Evolutionary conservation across 2,797 vertebrate genomes (phyloP).

Genomic region (Lagothrix lagotricha): DNA sequence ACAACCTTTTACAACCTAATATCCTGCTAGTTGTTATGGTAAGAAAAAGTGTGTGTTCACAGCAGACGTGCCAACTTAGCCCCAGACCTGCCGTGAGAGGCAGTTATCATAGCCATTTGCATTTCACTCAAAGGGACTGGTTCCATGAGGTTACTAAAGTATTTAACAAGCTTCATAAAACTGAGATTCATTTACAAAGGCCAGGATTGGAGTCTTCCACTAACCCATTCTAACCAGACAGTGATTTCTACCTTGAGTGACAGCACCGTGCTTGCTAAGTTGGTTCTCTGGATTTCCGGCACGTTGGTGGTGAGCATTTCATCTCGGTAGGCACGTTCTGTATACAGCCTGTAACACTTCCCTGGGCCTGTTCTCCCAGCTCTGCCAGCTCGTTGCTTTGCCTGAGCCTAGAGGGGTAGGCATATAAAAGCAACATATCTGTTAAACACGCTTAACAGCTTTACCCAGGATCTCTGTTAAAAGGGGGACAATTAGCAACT

Average conservation of each 20-base stretch:
- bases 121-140: background rate
- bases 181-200: background rate
- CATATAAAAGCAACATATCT: background rate
- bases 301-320: slow-evolving; percentile 99
- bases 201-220: background rate
- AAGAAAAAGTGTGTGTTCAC: background rate
- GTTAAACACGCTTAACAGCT: background rate
- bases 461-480: background rate
- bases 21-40: background rate
- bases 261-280: slow-evolving; percentile 97
- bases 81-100: background rate
- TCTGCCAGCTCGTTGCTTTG: slow-evolving; percentile 96
- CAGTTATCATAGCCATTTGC: background rate
- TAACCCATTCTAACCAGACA: slow-evolving; percentile 10
- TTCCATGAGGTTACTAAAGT: slow-evolving; percentile 16
- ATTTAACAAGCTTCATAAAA: background rate
- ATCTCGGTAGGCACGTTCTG: slow-evolving; percentile 96
- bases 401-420: slow-evolving; percentile 90
- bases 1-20: slow-evolving; percentile 31
- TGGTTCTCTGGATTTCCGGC: slow-evolving; percentile 99
- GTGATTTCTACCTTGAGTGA: slow-evolving; percentile 93
- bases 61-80: background rate
- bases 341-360: slow-evolving; percentile 96
- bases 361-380: slow-evolving; percentile 97
- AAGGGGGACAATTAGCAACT: background rate